Percentiles rank a stretch among this genome's conserved stretches.
Evolutionary conservation across 2,888 invertebrate species (phyloP).

Genomic region (Oxystoma pomonae): DNA sequence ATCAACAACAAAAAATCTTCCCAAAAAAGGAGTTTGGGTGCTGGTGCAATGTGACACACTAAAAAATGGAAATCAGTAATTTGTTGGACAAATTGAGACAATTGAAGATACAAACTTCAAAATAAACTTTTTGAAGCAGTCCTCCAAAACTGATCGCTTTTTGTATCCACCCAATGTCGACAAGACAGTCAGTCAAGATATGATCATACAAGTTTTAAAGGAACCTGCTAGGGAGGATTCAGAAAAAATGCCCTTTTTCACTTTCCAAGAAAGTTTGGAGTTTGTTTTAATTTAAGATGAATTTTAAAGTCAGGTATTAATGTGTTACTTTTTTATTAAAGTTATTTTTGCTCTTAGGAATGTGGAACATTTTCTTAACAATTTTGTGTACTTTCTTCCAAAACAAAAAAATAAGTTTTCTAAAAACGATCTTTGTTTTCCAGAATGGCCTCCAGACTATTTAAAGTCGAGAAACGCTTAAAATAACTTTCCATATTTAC

Average conservation of each 20-base stretch:
- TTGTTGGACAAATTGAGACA: background rate
- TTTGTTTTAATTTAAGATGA: background rate
- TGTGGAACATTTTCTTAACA: no score
- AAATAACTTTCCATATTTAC: no score
- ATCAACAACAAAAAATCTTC: background rate
- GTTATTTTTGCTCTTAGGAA: no score
- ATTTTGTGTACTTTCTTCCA: no score
- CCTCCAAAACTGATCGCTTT: background rate
- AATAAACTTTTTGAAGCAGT: background rate
- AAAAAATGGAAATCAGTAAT: background rate
- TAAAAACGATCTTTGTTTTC: no score
- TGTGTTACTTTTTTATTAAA: no score
- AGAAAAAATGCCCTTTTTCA: background rate
- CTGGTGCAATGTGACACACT: background rate
- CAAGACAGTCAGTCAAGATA: background rate
- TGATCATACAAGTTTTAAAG: background rate
- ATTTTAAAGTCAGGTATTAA: no score
- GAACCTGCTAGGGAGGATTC: background rate
- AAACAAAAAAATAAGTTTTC: no score
- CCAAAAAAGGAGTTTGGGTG: background rate
- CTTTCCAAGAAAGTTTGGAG: background rate
- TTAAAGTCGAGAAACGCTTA: no score
- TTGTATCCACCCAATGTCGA: background rate
- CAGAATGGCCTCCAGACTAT: no score
- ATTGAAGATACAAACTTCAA: background rate